Base-by-base conservation (phyloP, 2,113 vertebrate genomes). In the Pterophyllum scalare region DNA sequence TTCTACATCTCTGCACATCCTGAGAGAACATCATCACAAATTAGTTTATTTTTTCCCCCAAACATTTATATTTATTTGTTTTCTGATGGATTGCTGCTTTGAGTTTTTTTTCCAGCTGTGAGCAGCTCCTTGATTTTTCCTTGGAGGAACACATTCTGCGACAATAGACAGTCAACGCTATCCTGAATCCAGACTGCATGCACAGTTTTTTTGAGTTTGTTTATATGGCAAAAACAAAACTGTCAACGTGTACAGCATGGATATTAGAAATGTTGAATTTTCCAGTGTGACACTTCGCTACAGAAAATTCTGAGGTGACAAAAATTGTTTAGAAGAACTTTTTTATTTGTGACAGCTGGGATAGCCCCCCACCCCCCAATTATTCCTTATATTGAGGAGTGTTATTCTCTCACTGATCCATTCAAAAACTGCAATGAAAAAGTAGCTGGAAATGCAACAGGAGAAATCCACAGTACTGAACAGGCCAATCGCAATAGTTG, bases 71-170 rank as follows among this genome's bases (percentile, higher is more conserved):
- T 72, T 72, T 72, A 6, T 54, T 54, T 38, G 0, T 43, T 65
- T 59, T 76, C 54, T 35, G 43, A 75, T 10, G 33, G 24, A 26
- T 77, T 59, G 14, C 33, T 59, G 56, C 31, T 54, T 72, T 54
- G 10, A 52, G 52, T 46, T 72, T 22, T 31, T 46, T 52, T 72
- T 72, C 26, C 49, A 72, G 67, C 65, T 72, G 65, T 52, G 65
- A 72, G 43, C 1, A 31, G 65, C 26, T 72, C 46, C 52, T 31
- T 72, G 64, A 49, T 0, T 31, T 72, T 72, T 72, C 65, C 52
- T 72, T 13, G 46, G 46, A 72, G 46, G 67, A 52, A 54, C 67
- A 52, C 1, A 5, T 72, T 52, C 43, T 72, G 65, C 26, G 24
- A 70, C 64, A 49, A 20, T 20, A 49, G 17, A 31, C 43, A 20